Evolutionary conservation across 92 coral and sea anemone species (phyloP), one percentile per base, ranked within the genome.

Genomic region (Zoanthus gigantus): DNA sequence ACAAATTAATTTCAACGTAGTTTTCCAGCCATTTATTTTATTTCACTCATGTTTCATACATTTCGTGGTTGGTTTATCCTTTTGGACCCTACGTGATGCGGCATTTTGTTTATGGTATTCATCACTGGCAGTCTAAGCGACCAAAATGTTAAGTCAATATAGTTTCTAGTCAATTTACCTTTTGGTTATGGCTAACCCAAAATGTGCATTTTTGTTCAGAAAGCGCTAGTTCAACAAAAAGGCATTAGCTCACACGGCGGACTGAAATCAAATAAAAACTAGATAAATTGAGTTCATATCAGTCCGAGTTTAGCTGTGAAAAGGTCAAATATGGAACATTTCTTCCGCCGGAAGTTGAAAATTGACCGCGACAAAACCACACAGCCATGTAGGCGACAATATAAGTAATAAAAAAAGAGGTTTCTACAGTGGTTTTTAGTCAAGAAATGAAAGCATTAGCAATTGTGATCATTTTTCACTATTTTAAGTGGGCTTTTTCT

Each of bases 251-350:
- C 69, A 23, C 30, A 8, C 30, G 9, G 30, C 30, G 9, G 30
- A 8, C 28, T 9, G 28, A 63, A 63, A 23, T 17, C 9, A 63
- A 3, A n/a, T 7, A 63, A 63, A 71, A 7, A 71, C 14, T 2
- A 7, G n/a, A 71, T 37, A 71, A 32, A 9, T 6, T 11, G 34
- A 3, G 50, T 15, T 17, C 54, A 73, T 32, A 44, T 67, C 30
- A 69, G 2, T 30, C 8, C 74, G 1, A 3, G 45, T 29, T 9
- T 5, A 31, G 6, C 46, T 10, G 73, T 28, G 1, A 13, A 13
- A 54, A 23, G 82, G 61, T 54, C 67, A 77, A 77, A 77, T 77
- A 52, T 53, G 82, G 82, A n/a, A 66, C 10, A 30, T 13, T 11
- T 11, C 44, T 56, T 29, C 82, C 65, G 9, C 82, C 82, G 82